These are phyloP conservation scores for Tipula confusa DNA, from an alignment of 2,888 invertebrate species.

Conservation along the genomic window DNA sequence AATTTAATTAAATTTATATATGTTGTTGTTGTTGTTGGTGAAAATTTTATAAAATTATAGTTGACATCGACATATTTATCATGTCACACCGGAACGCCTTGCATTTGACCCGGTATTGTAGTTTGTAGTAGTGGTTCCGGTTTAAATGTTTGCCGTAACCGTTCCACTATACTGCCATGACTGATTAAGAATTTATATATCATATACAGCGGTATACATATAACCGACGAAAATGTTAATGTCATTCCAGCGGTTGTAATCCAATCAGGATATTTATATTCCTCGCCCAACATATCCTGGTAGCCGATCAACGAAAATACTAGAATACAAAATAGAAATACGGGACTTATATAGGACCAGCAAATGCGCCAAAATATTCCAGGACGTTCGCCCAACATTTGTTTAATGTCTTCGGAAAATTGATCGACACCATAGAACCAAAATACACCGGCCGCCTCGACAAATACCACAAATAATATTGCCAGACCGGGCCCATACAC, in stretches of 20 bases:
- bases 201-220: constrained; percentile 81
- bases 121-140: constrained; percentile 44
- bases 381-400: constrained; percentile 77
- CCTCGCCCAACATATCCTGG: constrained; percentile 71
- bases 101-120: constrained; percentile 47
- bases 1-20: constrained; percentile 27
- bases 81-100: constrained; percentile 48
- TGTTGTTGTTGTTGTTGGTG: constrained; percentile 36
- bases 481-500: constrained; percentile 84
- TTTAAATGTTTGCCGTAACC: constrained; percentile 41
- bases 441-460: constrained; percentile 83
- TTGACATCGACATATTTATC: constrained; percentile 37
- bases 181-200: constrained; percentile 70
- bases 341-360: constrained; percentile 83
- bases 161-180: constrained; percentile 53
- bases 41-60: constrained; percentile 14
- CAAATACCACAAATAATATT: constrained; percentile 84
- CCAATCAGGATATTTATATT: constrained; percentile 75
- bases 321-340: constrained; percentile 77
- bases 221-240: constrained; percentile 77
- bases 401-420: constrained; percentile 73
- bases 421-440: constrained; percentile 84
- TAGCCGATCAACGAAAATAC: constrained; percentile 76
- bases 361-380: constrained; percentile 76
- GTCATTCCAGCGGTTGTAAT: constrained; percentile 75